These are phyloP conservation scores for Cricetomys ansorgei DNA, from an alignment of 2,113 vertebrate species.

Conservation along the genomic window DNA sequence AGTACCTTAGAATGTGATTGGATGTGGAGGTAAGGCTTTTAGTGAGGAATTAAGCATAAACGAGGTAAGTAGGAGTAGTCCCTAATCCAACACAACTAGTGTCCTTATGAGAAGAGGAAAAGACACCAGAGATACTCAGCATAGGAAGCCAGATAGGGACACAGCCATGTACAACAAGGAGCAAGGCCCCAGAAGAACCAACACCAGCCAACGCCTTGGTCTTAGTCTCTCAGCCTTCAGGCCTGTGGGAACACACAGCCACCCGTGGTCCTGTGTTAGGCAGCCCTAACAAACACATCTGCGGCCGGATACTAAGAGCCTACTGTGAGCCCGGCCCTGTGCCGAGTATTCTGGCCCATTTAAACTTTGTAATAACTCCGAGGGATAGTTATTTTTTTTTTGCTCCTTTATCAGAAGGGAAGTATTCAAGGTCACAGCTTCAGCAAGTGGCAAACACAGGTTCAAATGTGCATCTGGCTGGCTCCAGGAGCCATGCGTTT, in stretches of 20 bases:
- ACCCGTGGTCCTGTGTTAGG: neutral
- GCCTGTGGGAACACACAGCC: neutral
- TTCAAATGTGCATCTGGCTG: conserved; percentile 21
- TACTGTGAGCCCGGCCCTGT: neutral
- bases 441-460: neutral
- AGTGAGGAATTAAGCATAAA: neutral
- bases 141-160: neutral
- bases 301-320: neutral
- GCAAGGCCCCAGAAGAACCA: neutral
- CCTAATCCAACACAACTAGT: neutral
- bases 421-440: neutral
- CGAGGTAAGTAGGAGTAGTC: neutral
- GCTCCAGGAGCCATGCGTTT: neutral
- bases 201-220: neutral
- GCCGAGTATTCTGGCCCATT: neutral
- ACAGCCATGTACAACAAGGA: neutral
- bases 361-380: neutral
- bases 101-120: conserved; percentile 7
- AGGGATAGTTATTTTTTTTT: neutral
- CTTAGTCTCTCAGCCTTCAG: neutral
- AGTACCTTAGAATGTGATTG: neutral
- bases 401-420: neutral
- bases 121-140: neutral
- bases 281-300: neutral
- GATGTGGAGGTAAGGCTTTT: neutral